Evolutionary conservation across 1,140 invertebrate species (phyloP).

Genomic region (Maniola jurtina): DNA sequence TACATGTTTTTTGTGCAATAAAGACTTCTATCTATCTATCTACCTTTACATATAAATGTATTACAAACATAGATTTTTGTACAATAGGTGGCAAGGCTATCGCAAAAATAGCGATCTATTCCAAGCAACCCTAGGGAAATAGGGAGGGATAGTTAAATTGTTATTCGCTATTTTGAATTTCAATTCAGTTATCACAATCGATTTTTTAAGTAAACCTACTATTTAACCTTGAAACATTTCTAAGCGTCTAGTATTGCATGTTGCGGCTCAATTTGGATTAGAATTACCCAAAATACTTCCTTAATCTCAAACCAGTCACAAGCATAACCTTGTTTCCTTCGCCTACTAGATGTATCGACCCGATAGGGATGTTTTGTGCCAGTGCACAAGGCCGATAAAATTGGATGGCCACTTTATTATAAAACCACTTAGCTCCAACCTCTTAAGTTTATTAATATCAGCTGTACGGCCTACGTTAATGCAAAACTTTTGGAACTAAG

Average conservation of each 20-base stretch:
- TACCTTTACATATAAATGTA: no score
- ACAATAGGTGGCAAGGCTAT: no score
- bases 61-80: no score
- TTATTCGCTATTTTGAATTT: no score
- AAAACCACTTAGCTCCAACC: neutral
- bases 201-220: neutral
- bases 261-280: neutral
- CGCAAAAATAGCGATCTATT: no score
- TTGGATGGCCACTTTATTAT: conserved; percentile 11
- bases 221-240: neutral
- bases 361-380: neutral
- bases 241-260: neutral
- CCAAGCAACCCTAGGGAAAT: no score
- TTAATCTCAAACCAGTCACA: conserved; percentile 2
- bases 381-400: conserved; percentile 4
- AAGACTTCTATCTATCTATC: no score
- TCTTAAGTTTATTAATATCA: conserved; percentile 5
- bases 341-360: neutral
- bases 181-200: no score
- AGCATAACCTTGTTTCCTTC: conserved; percentile 4
- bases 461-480: neutral
- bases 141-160: no score
- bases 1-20: no score
- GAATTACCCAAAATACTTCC: conserved; percentile 4
- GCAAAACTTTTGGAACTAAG: no score